These are phyloP conservation scores for Taurulus bubalis DNA, from an alignment of 2,113 vertebrate species.

Conservation along the genomic window DNA sequence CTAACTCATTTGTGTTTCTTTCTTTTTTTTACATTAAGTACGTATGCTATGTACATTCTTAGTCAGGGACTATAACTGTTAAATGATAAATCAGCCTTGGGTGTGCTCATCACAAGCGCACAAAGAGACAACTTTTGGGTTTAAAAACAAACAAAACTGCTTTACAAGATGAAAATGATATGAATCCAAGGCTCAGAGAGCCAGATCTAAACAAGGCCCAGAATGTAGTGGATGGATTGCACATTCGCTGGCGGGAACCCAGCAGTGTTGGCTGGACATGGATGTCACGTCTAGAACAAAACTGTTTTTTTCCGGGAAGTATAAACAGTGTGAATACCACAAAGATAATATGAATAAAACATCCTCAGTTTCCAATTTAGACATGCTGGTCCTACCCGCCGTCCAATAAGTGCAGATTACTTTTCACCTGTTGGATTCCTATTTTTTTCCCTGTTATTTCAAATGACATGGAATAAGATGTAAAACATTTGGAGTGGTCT, in stretches of 20 bases:
- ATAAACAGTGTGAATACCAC: conserved; percentile 8
- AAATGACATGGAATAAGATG: neutral
- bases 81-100: neutral
- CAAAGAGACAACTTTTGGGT: neutral
- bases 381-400: neutral
- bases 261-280: conserved; percentile 15
- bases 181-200: neutral
- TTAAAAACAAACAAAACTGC: neutral
- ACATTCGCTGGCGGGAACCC: conserved; percentile 38
- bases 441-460: neutral
- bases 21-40: no score
- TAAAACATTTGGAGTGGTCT: neutral
- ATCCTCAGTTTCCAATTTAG: neutral
- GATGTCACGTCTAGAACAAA: conserved; percentile 28
- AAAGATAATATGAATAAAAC: conserved; percentile 26
- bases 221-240: conserved; percentile 36
- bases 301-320: conserved; percentile 30
- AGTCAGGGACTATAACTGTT: neutral
- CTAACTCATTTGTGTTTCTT: no score
- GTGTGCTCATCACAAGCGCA: neutral
- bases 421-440: neutral
- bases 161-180: neutral
- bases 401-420: neutral
- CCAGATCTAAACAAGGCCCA: conserved; percentile 26
- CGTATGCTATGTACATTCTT: no score